Conservation (phyloP, 2,888 invertebrate genomes). For the Ochropacha duplaris region DNA sequence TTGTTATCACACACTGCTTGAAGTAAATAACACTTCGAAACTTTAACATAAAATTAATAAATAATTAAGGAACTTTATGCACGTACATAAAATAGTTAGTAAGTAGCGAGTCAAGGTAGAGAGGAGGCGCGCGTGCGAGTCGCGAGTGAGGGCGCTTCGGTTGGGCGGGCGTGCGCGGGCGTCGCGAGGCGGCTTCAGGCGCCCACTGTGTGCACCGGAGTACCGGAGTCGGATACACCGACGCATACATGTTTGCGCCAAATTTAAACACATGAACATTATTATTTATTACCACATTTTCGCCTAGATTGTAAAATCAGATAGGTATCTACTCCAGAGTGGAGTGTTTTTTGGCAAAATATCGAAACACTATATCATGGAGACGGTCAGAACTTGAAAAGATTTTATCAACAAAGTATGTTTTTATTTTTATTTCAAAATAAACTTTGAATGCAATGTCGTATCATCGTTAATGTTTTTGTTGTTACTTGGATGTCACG, state of each 20-base stretch:
- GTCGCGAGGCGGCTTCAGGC: slow-evolving; percentile 35
- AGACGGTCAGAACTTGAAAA: slow-evolving; percentile 18
- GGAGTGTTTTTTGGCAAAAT: slow-evolving; percentile 61
- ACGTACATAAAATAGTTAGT: slow-evolving; percentile 6
- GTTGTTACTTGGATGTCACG: neutral
- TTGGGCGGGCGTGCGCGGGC: slow-evolving; percentile 25
- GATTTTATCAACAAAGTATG: slow-evolving; percentile 7
- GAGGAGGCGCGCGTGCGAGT: slow-evolving; percentile 8
- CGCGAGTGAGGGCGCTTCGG: slow-evolving; percentile 14
- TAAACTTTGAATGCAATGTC: neutral
- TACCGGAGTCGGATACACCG: slow-evolving; percentile 14
- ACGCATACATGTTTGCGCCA: slow-evolving; percentile 39
- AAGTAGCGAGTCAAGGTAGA: slow-evolving; percentile 9
- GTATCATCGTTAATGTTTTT: neutral
- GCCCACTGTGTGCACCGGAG: slow-evolving; percentile 42
- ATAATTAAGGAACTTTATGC: neutral
- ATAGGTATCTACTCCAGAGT: slow-evolving; percentile 42
- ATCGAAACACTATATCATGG: slow-evolving; percentile 33
- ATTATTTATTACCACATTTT: slow-evolving; percentile 74
- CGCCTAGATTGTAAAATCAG: slow-evolving; percentile 59
- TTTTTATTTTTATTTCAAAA: neutral
- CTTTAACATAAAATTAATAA: neutral
- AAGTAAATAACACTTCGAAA: neutral
- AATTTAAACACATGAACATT: slow-evolving; percentile 59
- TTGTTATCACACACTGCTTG: neutral